Conservation (phyloP, 2,113 vertebrate species). For the Fregata magnificens region DNA sequence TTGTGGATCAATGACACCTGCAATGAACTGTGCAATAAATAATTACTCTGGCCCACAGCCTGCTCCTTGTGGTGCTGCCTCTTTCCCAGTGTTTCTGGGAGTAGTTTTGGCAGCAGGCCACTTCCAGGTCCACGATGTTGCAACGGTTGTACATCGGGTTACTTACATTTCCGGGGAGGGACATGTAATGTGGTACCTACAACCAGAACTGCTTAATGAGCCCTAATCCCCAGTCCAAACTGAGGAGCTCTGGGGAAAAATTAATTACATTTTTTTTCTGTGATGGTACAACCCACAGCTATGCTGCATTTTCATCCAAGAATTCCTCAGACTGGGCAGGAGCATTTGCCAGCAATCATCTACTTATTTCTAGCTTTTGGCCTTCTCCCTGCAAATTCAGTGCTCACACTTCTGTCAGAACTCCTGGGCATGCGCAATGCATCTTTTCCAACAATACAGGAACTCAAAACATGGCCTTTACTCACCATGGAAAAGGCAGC, state of each 20-base stretch:
- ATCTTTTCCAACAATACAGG: background rate
- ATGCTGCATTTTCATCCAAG: background rate
- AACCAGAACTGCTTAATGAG: background rate
- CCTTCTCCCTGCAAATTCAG: background rate
- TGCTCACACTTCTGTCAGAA: background rate
- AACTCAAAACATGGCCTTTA: background rate
- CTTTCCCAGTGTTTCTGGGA: background rate
- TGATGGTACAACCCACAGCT: background rate
- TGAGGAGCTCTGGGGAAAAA: background rate
- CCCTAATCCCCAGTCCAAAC: background rate
- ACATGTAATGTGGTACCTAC: fast-evolving
- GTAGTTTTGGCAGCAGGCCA: background rate
- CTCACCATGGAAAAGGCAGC: background rate
- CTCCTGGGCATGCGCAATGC: fast-evolving
- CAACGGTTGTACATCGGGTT: background rate
- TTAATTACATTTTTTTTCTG: fast-evolving
- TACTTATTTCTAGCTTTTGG: background rate
- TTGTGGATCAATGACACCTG: background rate
- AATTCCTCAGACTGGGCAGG: background rate
- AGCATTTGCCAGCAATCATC: background rate
- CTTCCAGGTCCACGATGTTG: background rate
- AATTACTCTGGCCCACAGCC: background rate
- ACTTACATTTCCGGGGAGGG: background rate
- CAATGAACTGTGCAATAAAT: background rate
- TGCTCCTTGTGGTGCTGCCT: background rate